Evolutionary conservation across 2,888 invertebrate species (phyloP).

Genomic region (Patella depressa): DNA sequence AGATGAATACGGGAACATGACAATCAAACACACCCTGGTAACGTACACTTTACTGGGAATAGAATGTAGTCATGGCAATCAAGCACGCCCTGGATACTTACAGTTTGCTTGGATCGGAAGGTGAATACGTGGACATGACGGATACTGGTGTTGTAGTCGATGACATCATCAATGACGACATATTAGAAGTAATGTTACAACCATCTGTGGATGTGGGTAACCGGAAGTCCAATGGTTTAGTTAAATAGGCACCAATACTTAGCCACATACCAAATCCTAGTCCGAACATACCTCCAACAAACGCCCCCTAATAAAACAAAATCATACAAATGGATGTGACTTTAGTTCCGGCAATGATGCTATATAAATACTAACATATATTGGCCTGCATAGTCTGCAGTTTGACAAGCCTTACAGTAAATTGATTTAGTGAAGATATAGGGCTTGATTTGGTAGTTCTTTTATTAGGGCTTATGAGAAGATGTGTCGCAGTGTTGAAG

Average conservation of each 20-base stretch:
- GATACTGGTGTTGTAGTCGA: neutral
- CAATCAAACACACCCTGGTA: too few relatives aligned
- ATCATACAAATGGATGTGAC: neutral
- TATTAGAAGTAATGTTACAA: slow-evolving; percentile 32
- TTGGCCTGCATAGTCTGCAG: too few relatives aligned
- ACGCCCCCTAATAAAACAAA: slow-evolving; percentile 76
- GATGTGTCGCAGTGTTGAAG: too few relatives aligned
- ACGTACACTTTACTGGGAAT: too few relatives aligned
- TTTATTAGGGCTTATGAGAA: too few relatives aligned
- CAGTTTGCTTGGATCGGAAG: slow-evolving; percentile 10
- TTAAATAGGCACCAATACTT: slow-evolving; percentile 84
- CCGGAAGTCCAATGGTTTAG: slow-evolving; percentile 42
- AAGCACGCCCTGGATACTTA: neutral
- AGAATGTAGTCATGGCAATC: too few relatives aligned
- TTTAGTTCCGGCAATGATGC: neutral
- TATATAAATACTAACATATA: neutral
- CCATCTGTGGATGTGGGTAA: slow-evolving; percentile 37
- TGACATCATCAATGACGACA: neutral
- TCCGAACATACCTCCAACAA: slow-evolving; percentile 78
- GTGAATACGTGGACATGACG: neutral
- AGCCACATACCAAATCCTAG: slow-evolving; percentile 83
- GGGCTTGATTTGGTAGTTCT: neutral
- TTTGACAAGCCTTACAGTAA: neutral
- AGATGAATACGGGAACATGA: too few relatives aligned
- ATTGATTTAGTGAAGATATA: neutral